Conservation (phyloP, 1,140 invertebrate species). For the Zophobas morio region DNA sequence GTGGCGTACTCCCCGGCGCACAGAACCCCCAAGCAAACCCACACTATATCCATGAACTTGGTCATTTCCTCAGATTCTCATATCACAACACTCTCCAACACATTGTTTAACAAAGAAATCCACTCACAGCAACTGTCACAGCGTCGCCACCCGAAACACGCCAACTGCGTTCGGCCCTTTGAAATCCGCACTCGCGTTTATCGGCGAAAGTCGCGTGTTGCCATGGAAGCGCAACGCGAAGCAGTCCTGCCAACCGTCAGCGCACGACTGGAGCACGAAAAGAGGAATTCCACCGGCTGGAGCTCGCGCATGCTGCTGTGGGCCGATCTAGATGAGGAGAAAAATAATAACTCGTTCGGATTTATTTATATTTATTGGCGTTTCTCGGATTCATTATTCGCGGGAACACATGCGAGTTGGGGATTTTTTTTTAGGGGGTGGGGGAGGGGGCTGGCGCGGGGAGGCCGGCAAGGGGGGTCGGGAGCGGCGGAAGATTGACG, state of each 20-base stretch:
- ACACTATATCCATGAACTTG: conserved; percentile 16
- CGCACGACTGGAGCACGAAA: conserved; percentile 27
- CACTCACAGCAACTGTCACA: conserved; percentile 14
- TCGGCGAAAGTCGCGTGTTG: conserved; percentile 15
- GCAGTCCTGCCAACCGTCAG: conserved; percentile 15
- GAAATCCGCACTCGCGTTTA: neutral
- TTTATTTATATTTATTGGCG: conserved; percentile 55
- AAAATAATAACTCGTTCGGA: conserved; percentile 55
- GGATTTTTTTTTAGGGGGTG: conserved; percentile 5
- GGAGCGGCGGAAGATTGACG: neutral
- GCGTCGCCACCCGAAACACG: neutral
- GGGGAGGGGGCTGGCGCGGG: neutral
- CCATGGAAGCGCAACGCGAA: conserved; percentile 1
- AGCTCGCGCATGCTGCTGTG: conserved; percentile 42
- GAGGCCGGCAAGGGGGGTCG: neutral
- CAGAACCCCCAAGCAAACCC: conserved; percentile 3
- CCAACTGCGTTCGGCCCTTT: conserved; percentile 4
- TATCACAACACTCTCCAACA: conserved; percentile 23
- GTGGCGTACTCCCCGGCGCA: neutral
- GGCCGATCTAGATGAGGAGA: conserved; percentile 53
- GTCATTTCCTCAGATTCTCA: conserved; percentile 28
- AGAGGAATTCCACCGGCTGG: neutral
- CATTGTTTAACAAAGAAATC: conserved; percentile 10
- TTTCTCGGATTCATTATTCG: conserved; percentile 48
- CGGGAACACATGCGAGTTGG: conserved; percentile 32